Evolutionary conservation across 2,797 vertebrate genomes (phyloP).

Genomic region (Coregonus suidteri): DNA sequence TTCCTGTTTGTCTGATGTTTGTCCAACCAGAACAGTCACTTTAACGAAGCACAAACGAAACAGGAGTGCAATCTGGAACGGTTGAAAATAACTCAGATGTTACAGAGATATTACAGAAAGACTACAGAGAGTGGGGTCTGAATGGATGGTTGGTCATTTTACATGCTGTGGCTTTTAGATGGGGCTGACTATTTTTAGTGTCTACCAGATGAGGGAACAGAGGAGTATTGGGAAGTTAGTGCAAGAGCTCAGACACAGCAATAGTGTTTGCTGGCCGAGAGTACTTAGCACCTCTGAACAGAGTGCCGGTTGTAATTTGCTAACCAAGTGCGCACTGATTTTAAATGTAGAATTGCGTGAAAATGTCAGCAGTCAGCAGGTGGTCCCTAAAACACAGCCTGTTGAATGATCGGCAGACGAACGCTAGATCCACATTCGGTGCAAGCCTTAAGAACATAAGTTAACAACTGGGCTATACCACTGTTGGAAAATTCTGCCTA

Average conservation of each 20-base stretch:
- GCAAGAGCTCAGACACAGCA: no score
- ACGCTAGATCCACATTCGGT: no score
- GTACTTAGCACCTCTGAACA: no score
- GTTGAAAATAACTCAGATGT: background rate
- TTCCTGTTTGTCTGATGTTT: background rate
- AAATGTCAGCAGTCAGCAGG: no score
- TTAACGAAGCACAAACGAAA: background rate
- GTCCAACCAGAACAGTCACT: background rate
- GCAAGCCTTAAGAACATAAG: background rate
- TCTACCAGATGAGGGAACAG: background rate
- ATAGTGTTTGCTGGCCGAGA: no score
- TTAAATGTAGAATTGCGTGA: no score
- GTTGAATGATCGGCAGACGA: no score
- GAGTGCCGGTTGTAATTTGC: no score
- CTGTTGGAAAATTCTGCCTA: constrained; percentile 34
- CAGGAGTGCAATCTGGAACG: background rate
- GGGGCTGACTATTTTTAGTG: background rate
- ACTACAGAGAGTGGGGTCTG: background rate
- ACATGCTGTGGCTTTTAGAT: background rate
- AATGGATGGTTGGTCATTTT: background rate
- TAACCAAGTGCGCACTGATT: no score
- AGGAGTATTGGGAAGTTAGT: no score
- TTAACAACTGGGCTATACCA: background rate
- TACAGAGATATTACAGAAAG: background rate
- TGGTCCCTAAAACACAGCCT: no score